Evolutionary conservation across 2,113 vertebrate genomes (phyloP).

Genomic region (Aptenodytes patagonicus): DNA sequence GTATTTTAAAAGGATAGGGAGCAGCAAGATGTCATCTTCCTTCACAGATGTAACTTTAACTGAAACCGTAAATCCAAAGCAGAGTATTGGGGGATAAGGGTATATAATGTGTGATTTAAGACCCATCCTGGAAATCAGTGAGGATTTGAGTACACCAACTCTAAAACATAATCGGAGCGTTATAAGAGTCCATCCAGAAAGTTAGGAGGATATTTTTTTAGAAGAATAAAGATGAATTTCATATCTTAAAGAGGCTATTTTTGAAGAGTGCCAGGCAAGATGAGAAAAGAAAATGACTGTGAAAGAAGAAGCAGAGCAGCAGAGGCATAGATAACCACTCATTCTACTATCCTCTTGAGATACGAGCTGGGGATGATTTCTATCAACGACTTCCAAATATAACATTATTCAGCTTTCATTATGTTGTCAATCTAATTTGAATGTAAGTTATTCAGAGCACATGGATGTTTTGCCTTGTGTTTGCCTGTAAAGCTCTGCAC

Average conservation of each 20-base stretch:
- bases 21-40: conserved; percentile 61
- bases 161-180: background rate
- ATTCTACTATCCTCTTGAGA: conserved; percentile 40
- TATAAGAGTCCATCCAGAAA: conserved; percentile 46
- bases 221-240: conserved; percentile 51
- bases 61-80: conserved; percentile 68
- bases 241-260: conserved; percentile 42
- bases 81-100: conserved; percentile 27
- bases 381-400: conserved; percentile 54
- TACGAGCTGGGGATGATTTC: conserved; percentile 28
- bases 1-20: conserved; percentile 59
- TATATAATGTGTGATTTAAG: conserved; percentile 68
- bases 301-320: conserved; percentile 34
- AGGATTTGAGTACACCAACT: conserved; percentile 49
- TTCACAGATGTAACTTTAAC: conserved; percentile 66
- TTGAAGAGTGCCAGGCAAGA: conserved; percentile 32
- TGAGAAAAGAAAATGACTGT: conserved; percentile 50
- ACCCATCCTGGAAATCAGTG: conserved; percentile 46
- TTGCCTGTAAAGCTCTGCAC: background rate
- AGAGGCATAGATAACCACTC: conserved; percentile 53
- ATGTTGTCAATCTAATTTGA: conserved; percentile 60
- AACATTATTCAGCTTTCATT: conserved; percentile 50
- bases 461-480: conserved; percentile 24
- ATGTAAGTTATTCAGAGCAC: conserved; percentile 11
- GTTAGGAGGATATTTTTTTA: conserved; percentile 5